phyloP scores from a whole-genome alignment of 1,140 invertebrate genomes.

The Ostrea edulis region DNA sequence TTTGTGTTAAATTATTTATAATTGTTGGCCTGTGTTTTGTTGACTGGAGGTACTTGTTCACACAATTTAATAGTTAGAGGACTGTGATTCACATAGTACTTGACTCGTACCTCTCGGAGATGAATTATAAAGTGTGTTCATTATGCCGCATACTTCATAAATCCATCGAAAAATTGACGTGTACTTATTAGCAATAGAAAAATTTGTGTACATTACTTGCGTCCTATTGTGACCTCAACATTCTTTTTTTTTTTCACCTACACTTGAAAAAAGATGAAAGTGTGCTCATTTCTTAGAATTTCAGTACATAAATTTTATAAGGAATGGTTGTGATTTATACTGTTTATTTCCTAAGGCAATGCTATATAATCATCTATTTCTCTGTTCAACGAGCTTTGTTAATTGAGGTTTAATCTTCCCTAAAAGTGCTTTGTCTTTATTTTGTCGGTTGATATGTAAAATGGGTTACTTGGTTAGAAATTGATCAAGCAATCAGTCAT shows the following conservation, averaged over 20 bases:
- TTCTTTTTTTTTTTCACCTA: background rate
- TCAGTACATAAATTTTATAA: no score
- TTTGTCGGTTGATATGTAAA: background rate
- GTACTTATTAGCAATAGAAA: constrained; percentile 9
- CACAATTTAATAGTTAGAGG: background rate
- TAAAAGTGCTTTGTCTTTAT: background rate
- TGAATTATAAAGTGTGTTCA: constrained; percentile 6
- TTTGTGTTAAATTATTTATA: constrained; percentile 23
- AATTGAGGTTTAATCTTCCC: constrained; percentile 5
- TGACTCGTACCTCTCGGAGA: constrained; percentile 12
- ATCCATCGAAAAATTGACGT: background rate
- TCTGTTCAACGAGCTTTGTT: background rate
- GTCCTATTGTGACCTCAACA: background rate
- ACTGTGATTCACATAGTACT: constrained; percentile 10
- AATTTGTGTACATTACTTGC: constrained; percentile 12
- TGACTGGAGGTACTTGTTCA: constrained; percentile 15
- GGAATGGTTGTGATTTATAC: no score
- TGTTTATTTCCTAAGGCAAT: background rate
- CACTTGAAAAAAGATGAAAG: background rate
- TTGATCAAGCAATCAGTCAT: background rate
- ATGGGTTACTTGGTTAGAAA: constrained; percentile 19
- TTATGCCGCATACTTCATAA: constrained; percentile 14
- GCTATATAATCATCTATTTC: background rate
- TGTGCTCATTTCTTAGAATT: no score
- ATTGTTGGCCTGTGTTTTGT: background rate